phyloP scores from a whole-genome alignment of 2,113 vertebrate genomes.

The Pelodiscus sinensis region DNA sequence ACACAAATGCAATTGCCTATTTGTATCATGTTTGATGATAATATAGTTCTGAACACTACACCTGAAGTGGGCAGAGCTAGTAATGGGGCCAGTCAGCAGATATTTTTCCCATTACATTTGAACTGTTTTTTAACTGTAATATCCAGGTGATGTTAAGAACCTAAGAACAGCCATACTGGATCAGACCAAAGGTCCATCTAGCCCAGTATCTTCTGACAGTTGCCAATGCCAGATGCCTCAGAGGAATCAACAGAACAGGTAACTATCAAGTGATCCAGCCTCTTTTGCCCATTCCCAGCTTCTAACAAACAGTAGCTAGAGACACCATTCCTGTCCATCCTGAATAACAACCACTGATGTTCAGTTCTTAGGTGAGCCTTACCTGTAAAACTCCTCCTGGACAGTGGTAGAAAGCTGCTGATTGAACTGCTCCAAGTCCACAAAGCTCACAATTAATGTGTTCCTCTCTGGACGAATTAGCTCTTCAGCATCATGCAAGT shows the following conservation, averaged over 20 bases:
- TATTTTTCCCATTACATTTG: not conserved
- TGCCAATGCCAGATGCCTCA: too few species aligned
- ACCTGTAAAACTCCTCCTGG: slow-evolving; percentile 99
- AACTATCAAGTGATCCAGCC: too few species aligned
- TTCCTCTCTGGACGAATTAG: slow-evolving; percentile 96
- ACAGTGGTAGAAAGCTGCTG: slow-evolving; percentile 96
- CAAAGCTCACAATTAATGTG: slow-evolving; percentile 93
- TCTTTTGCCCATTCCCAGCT: too few species aligned
- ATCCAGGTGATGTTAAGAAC: not conserved
- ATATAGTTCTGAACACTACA: not conserved
- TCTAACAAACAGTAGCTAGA: too few species aligned
- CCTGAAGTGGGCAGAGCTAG: not conserved
- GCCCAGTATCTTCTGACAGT: too few species aligned
- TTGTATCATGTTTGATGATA: not conserved
- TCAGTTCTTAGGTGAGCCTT: not conserved
- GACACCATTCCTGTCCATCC: too few species aligned
- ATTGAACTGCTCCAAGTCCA: slow-evolving; percentile 94
- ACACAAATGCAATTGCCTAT: not conserved
- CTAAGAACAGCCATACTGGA: too few species aligned
- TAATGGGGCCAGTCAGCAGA: not conserved
- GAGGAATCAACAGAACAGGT: too few species aligned
- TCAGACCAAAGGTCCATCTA: too few species aligned
- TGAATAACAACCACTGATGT: not conserved
- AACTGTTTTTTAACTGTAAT: not conserved
- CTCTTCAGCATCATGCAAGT: slow-evolving; percentile 92